Conservation (phyloP, 2,888 invertebrate genomes). For the Aspidiotus rigidus region DNA sequence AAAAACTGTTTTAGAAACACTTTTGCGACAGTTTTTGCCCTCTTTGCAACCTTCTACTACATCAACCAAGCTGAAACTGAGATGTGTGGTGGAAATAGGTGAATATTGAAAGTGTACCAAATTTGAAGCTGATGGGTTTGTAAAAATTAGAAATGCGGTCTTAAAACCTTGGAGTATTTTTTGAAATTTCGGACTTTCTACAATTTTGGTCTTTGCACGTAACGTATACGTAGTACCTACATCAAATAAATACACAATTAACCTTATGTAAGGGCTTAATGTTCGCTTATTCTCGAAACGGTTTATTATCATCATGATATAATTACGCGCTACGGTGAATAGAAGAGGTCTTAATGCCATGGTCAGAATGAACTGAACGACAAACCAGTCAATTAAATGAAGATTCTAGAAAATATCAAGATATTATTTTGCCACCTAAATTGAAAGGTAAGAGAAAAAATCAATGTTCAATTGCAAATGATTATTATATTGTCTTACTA, state of each 20-base stretch:
- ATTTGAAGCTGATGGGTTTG: too few species aligned
- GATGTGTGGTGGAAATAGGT: too few species aligned
- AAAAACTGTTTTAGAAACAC: too few species aligned
- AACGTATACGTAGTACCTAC: not conserved
- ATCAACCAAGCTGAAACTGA: too few species aligned
- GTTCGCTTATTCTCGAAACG: slow-evolving; percentile 24
- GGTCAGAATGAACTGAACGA: slow-evolving; percentile 73
- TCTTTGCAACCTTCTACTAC: too few species aligned
- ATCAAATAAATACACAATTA: not conserved
- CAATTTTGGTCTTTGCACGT: not conserved
- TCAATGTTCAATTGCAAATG: slow-evolving; percentile 10
- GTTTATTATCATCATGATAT: slow-evolving; percentile 22
- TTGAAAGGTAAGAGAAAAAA: slow-evolving; percentile 15
- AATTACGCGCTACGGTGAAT: slow-evolving; percentile 22
- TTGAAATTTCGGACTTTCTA: too few species aligned
- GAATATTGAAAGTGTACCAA: too few species aligned
- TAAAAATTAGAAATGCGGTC: too few species aligned
- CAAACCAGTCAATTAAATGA: slow-evolving; percentile 81
- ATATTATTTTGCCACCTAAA: slow-evolving; percentile 13
- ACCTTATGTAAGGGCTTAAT: slow-evolving; percentile 23
- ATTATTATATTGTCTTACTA: not conserved
- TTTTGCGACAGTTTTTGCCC: too few species aligned
- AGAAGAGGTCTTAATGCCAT: slow-evolving; percentile 49
- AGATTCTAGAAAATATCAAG: slow-evolving; percentile 67
- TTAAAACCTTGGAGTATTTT: too few species aligned